These are phyloP conservation scores for Galaxias olidus DNA, from an alignment of 2,797 vertebrate species.

Conservation along the genomic window DNA sequence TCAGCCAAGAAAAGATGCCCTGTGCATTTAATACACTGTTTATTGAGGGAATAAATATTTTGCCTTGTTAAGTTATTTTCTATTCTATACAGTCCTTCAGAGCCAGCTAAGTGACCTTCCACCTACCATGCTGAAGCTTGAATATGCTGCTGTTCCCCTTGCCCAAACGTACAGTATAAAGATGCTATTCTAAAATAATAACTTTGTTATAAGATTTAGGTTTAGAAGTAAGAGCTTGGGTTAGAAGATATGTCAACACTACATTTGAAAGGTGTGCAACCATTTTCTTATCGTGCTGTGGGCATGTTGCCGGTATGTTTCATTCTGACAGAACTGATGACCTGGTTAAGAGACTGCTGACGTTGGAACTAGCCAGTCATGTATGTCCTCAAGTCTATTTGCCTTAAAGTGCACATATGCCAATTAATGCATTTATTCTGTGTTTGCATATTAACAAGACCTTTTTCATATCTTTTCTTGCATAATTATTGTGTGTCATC, in stretches of 20 bases:
- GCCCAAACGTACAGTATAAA: slow-evolving; percentile 77
- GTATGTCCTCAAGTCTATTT: slow-evolving; percentile 71
- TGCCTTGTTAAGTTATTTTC: not conserved
- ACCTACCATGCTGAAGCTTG: slow-evolving; percentile 79
- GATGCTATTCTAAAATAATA: not conserved
- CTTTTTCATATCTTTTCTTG: not conserved
- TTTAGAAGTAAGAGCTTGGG: not conserved
- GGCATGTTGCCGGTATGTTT: slow-evolving; percentile 19
- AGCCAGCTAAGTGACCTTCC: slow-evolving; percentile 85
- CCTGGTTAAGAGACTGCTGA: slow-evolving; percentile 85
- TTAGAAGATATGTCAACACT: not conserved
- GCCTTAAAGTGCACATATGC: not conserved
- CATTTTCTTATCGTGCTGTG: not conserved
- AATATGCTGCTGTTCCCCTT: slow-evolving; percentile 79
- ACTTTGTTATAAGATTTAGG: not conserved
- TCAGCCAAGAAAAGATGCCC: not conserved
- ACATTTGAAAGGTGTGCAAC: not conserved
- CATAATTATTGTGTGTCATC: slow-evolving; percentile 27
- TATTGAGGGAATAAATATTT: not conserved
- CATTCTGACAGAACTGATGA: slow-evolving; percentile 81
- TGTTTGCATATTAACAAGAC: slow-evolving; percentile 4
- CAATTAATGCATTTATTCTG: not conserved
- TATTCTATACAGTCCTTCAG: slow-evolving; percentile 59
- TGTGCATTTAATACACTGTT: not conserved
- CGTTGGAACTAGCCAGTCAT: slow-evolving; percentile 88